These are phyloP conservation scores for Alces alces DNA, from an alignment of 2,113 vertebrate species.

Conservation along the genomic window DNA sequence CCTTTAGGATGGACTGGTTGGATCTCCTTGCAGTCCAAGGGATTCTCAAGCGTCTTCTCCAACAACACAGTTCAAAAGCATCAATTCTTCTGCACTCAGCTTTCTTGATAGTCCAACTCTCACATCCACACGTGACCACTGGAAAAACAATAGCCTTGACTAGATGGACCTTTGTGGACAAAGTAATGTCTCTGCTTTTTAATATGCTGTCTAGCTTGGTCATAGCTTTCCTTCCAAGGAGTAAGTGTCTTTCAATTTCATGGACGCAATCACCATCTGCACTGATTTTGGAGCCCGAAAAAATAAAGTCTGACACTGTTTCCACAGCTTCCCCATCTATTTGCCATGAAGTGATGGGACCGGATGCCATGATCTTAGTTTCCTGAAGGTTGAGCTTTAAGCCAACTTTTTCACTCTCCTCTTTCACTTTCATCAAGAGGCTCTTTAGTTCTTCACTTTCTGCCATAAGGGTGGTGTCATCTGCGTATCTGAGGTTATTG, in stretches of 20 bases:
- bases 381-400: background rate
- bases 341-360: background rate
- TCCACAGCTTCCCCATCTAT: background rate
- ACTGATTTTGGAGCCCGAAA: background rate
- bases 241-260: background rate
- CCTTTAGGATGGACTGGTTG: background rate
- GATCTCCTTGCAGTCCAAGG: background rate
- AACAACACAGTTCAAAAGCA: background rate
- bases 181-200: background rate
- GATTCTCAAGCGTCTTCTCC: background rate
- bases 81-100: fast-evolving
- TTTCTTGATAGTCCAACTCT: background rate
- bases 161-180: background rate
- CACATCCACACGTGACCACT: background rate
- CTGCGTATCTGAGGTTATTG: background rate
- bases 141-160: background rate
- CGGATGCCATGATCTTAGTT: background rate
- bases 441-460: background rate
- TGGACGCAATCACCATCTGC: background rate
- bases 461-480: background rate
- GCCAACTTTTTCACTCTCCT: background rate
- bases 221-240: background rate
- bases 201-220: background rate
- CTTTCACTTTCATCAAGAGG: background rate
- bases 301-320: background rate